Percentiles rank a stretch among this genome's conserved stretches.
phyloP scores from a whole-genome alignment of 2,888 invertebrate species.

The Autographa pulchrina region DNA sequence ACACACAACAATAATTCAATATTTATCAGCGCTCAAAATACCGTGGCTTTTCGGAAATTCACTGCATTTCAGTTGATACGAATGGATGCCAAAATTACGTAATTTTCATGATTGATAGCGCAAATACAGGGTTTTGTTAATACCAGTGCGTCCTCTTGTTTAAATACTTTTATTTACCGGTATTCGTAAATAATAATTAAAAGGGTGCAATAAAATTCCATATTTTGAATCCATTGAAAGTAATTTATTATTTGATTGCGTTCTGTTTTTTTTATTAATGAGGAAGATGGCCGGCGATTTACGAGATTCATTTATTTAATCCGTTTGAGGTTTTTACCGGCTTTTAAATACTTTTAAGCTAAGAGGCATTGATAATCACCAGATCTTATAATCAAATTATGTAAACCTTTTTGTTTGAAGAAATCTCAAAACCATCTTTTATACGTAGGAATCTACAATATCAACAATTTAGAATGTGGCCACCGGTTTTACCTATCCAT shows the following conservation, averaged over 20 bases:
- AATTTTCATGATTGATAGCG: constrained; percentile 53
- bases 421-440: no score
- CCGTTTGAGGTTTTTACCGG: no score
- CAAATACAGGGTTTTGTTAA: constrained; percentile 32
- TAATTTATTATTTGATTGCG: not conserved
- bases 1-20: constrained; percentile 57
- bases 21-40: constrained; percentile 57
- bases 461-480: no score
- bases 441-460: no score
- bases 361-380: no score
- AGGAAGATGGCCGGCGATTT: not conserved
- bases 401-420: no score
- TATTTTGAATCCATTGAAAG: not conserved
- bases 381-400: no score
- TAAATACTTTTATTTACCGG: not conserved
- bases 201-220: not conserved
- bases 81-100: constrained; percentile 40
- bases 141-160: not conserved
- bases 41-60: constrained; percentile 49
- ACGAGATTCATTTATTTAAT: no score
- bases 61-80: constrained; percentile 62
- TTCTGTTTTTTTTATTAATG: not conserved
- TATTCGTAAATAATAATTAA: constrained; percentile 1
- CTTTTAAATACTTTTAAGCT: no score
- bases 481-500: no score